Evolutionary conservation across 2,113 vertebrate species (phyloP).

Genomic region (Perca fluviatilis): DNA sequence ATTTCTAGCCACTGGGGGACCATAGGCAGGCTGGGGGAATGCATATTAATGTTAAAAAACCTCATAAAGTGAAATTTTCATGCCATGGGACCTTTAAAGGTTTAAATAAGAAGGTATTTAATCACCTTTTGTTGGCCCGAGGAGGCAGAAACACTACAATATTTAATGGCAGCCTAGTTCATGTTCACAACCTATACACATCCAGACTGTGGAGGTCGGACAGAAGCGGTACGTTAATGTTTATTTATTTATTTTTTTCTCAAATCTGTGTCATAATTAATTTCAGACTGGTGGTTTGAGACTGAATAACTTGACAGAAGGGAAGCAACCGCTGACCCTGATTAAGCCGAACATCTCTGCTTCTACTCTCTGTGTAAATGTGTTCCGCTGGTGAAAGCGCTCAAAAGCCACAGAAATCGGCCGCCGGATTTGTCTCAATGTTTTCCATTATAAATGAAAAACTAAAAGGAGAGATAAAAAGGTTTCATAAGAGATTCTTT

Average conservation of each 20-base stretch:
- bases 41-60: no score
- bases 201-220: neutral
- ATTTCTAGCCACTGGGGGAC: no score
- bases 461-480: neutral
- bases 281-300: neutral
- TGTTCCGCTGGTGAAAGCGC: neutral
- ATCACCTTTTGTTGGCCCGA: neutral
- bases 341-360: neutral
- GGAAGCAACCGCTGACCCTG: no score
- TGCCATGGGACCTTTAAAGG: neutral
- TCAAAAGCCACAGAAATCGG: neutral
- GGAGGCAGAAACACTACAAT: neutral
- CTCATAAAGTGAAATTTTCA: no score
- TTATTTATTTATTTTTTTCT: no score
- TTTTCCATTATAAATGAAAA: neutral
- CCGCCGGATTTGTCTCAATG: neutral
- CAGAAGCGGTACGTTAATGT: no score
- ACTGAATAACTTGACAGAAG: no score
- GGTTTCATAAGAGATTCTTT: conserved; percentile 4
- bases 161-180: neutral
- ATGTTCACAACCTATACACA: no score
- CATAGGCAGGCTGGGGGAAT: no score
- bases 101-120: neutral
- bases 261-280: neutral
- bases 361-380: no score